These are phyloP conservation scores for Apis dorsata DNA, from an alignment of 1,140 invertebrate genomes.

Conservation along the genomic window DNA sequence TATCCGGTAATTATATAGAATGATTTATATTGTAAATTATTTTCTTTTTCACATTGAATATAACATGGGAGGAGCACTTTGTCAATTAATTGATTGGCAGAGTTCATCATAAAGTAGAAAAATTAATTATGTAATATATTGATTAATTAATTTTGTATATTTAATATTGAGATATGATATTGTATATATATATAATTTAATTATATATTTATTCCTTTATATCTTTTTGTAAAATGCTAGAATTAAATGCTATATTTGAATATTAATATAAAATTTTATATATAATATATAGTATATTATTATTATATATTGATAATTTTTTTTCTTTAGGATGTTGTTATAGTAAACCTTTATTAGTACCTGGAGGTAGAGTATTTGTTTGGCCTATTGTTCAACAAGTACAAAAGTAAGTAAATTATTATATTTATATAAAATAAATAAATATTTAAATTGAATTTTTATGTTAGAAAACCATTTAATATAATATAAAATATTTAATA, in stretches of 20 bases:
- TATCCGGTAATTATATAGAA: slow-evolving; percentile 88
- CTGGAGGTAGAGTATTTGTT: slow-evolving; percentile 97
- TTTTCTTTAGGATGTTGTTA: slow-evolving; percentile 91
- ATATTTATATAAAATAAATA: not conserved
- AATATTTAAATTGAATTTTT: not conserved
- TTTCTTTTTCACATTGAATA: not conserved
- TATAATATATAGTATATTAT: not conserved
- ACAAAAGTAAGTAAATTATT: slow-evolving; percentile 86
- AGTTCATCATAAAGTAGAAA: not conserved
- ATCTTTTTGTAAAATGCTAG: not conserved
- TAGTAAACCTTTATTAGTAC: slow-evolving; percentile 93
- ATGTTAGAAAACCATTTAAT: not conserved
- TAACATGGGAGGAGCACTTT: slow-evolving; percentile 41
- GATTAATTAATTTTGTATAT: not conserved
- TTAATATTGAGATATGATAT: not conserved
- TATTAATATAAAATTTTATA: not conserved
- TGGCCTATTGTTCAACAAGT: slow-evolving; percentile 97
- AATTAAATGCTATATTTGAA: not conserved
- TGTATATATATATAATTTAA: not conserved
- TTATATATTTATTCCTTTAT: not conserved
- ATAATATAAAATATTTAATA: not conserved
- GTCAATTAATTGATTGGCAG: slow-evolving; percentile 48
- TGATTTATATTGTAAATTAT: not conserved
- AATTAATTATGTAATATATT: not conserved
- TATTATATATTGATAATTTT: slow-evolving; percentile 4